Evolutionary conservation across 2,797 vertebrate genomes (phyloP), one percentile per base, ranked within the genome.

Genomic region (Tenualosa ilisha): DNA sequence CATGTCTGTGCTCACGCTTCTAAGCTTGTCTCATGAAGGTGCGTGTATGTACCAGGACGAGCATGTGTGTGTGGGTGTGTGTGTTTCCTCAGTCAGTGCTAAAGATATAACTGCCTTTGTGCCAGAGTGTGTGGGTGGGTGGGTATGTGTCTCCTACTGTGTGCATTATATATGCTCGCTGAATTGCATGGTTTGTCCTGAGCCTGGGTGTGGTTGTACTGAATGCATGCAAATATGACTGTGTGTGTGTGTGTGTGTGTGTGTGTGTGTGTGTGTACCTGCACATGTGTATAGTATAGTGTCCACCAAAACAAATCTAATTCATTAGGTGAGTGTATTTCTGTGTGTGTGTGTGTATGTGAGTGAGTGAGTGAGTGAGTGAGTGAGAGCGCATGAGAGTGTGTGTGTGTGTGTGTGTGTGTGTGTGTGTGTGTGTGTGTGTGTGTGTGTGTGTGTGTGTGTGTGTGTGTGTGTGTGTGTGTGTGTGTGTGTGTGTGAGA

Each of bases 1-100:
- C 9, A 53, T 53, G 51, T 53, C 9, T 53, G 51, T 53, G 13
- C 51, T 15, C 51, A 12, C 11, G 9, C 51, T 53, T 53, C 51
- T 53, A 12, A 11, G 51, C 51, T 53, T 53, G 51, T 53, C 51
- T 15, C 9, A 53, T 53, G 11, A 12, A 53, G 51, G 51, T 53
- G 51, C 13, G 51, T 54, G 53, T 20, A 6, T 54, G 53, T 54
- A 63, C 54, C 83, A 81, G 37, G 65, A 84, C 43, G 12, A 85
- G 15, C 31, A 20, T 63, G 59, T n/a, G 59, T 63, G 59, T 24
- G 59, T n/a, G n/a, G 20, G 8, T 85, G 81, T 61, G 51, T 65
- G 59, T 68, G 31, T 1, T 15, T 9, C 15, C 63, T 50, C n/a
- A 15, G 83, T 46, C 20, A 50, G 13, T 61, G 13, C 31, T 75